Base-by-base conservation (phyloP, 2,797 vertebrate species). In the Triplophysa yarkandensis region DNA sequence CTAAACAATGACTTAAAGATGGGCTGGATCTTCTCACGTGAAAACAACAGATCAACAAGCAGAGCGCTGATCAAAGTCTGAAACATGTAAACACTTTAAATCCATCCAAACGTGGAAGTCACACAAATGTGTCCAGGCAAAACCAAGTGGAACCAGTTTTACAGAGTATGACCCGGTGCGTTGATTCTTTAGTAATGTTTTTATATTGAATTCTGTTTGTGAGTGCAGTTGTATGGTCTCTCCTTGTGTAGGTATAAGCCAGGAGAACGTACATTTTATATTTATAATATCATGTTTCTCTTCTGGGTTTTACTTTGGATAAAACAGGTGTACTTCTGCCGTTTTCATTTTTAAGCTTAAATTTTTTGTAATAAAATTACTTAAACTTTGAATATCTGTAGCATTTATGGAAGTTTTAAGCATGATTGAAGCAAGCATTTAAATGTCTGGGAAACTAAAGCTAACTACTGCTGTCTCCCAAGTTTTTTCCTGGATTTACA, bases 281-380 rank as follows among this genome's bases (percentile, higher is more conserved):
- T 73, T 78, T 78, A 54, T 78, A 74, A 63, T 55, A 57, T 41
- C 50, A 58, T 52, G 36, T 41, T 68, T 82, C 81, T 83, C 78
- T 48, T 48, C 16, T 61, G 13, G 28, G 28, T 34, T 23, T 46
- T 80, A 34, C 84, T 79, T 79, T 76, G 84, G 86, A 80, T 74
- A 61, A 81, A 85, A 73, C 76, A 82, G 85, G 81, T 83, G 81
- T 81, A 74, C 66, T 27, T 52, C 52, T 74, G 77, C 80, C 60
- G 16, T 76, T 77, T 25, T 36, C 0, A 30, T 69, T 65, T 70
- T 41, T 61, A 41, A 9, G 11, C 2, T 74, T 58, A 46, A 60
- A 58, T 57, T 68, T 78, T 80, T 81, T 81, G 19, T 80, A 84
- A 83, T 85, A 84, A 84, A 86, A 39, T 14, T 11, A 36, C 34